These are phyloP conservation scores for Lycocerus yunnanus DNA, from an alignment of 2,888 invertebrate genomes.

Conservation along the genomic window DNA sequence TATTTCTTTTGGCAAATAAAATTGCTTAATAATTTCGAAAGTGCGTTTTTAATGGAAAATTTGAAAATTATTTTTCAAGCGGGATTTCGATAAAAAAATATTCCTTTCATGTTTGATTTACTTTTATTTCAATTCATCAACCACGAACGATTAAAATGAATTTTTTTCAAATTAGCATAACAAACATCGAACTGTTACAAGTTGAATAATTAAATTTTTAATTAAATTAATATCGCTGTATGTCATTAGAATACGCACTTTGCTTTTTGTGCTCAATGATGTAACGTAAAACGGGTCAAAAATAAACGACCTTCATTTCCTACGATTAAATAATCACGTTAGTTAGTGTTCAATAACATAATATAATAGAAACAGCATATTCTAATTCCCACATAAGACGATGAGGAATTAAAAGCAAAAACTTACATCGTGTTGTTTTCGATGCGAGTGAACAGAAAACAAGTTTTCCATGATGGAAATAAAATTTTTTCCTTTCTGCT, in stretches of 20 bases:
- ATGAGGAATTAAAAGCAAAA: not conserved
- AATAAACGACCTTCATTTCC: conserved; percentile 22
- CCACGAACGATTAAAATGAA: not conserved
- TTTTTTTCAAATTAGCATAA: not conserved
- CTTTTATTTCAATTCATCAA: not conserved
- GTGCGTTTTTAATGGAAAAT: not conserved
- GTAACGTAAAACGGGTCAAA: conserved; percentile 8
- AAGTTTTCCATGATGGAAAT: not conserved
- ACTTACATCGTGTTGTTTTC: conserved; percentile 6
- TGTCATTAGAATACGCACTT: not conserved
- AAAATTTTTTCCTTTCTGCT: not conserved
- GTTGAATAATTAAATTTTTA: not conserved
- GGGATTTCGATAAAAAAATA: not conserved
- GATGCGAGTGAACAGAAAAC: not conserved
- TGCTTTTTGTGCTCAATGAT: not conserved
- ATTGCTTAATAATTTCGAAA: not conserved
- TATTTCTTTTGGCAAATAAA: not conserved
- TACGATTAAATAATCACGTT: conserved; percentile 2
- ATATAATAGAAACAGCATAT: not conserved
- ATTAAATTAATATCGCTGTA: not conserved
- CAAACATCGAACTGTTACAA: not conserved
- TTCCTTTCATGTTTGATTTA: not conserved
- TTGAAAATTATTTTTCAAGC: not conserved
- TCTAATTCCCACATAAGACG: not conserved
- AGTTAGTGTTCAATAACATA: not conserved